Base-by-base conservation (phyloP, 2,888 invertebrate genomes). In the Oscheius onirici region DNA sequence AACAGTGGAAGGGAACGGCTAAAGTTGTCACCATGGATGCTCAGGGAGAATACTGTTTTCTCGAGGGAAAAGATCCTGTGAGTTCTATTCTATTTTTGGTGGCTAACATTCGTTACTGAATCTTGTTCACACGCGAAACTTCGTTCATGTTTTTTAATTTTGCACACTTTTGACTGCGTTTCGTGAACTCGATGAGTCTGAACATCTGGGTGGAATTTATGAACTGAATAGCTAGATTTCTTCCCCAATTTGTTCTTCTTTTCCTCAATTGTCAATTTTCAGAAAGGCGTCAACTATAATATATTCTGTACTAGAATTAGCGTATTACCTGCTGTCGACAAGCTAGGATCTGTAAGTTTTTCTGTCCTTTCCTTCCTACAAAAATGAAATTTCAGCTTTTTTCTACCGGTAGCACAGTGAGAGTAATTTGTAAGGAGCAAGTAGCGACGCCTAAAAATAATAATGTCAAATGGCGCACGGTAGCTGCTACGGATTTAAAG, bases 381-480 rank as follows among this genome's bases (percentile, higher is more conserved):
- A 24, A 11, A 65, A 11, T 13, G 8, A n/a, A 15, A n/a, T 34
- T 65, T 71, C 61, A 73, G 46, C 49, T 75, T 43, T 77, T 75
- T 60, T 61, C 67, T 34, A 34, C 68, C 0, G 75, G 77, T 20
- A 67, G 67, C 40, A 61, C 60, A 11, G 72, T 77, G 11, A 70
- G 65, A 52, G 75, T 70, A 43, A 49, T 74, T 24, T 75, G 75
- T 13, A 73, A 69, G 46, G 77, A 77, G 40, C 77, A 77, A 43
- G 63, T 63, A 3, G 74, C 77, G 2, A 70, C 77, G 8, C 2
- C 46, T 17, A 74, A 67, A n/a, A 74, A 74, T 40, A 51, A 60
- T 11, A 73, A 75, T 3, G 77, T 77, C 8, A 72, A 73, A 44
- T 77, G 77, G 77, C 65, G 72, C 52, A 70, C 75, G 3, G 54